phyloP scores from a whole-genome alignment of 1,140 invertebrate species.

The Leptinotarsa texana region DNA sequence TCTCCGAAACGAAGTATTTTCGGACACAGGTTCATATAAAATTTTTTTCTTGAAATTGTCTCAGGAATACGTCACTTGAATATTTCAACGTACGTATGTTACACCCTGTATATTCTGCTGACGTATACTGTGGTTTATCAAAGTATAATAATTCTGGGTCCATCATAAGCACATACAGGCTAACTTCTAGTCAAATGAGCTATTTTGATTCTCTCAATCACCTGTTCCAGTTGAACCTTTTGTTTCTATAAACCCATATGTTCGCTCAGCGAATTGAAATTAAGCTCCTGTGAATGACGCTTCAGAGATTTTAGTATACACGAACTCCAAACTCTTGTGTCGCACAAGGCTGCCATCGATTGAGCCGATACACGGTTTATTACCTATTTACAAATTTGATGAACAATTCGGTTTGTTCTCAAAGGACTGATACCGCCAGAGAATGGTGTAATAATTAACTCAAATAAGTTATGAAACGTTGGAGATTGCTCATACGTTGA shows the following conservation, averaged over 20 bases:
- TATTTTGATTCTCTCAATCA: no score
- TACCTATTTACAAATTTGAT: conserved; percentile 11
- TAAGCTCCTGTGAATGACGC: background rate
- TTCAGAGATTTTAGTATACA: background rate
- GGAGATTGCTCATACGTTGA: background rate
- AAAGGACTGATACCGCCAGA: conserved; percentile 9
- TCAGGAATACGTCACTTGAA: no score
- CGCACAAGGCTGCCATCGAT: background rate
- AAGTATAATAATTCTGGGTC: no score
- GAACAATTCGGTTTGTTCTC: conserved; percentile 15
- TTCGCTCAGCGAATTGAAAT: background rate
- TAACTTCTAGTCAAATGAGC: no score
- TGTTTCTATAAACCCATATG: conserved; percentile 5
- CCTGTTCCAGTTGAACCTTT: background rate
- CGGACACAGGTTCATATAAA: no score
- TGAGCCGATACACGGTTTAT: conserved; percentile 1
- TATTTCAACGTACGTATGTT: no score
- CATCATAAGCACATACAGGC: no score
- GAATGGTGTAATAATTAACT: conserved; percentile 10
- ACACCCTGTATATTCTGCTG: no score
- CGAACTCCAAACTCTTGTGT: background rate
- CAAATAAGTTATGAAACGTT: background rate
- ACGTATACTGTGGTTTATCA: no score
- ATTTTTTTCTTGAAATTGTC: no score
- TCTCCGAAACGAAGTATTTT: no score